Evolutionary conservation across 2,888 invertebrate species (phyloP), one percentile per base, ranked within the genome.

Genomic region (Epistrophella euchroma): DNA sequence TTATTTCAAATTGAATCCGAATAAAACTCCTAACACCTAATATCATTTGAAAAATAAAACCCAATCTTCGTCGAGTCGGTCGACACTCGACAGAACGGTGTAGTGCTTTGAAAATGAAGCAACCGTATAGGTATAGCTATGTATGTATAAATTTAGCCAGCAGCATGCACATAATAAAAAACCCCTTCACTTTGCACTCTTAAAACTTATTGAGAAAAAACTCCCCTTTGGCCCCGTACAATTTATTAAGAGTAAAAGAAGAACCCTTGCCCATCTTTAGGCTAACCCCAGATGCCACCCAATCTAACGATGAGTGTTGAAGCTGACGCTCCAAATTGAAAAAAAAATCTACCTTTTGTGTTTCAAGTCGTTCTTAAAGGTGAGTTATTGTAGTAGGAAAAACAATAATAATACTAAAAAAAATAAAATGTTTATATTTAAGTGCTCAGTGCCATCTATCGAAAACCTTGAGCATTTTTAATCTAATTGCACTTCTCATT

Each of bases 1-100:
- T 85, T 85, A 85, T 85, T 80, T 77, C 80, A 77, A 85, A 85
- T 85, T 80, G 85, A 85, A 80, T 85, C 76, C 73, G 64, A 85
- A 85, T 85, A 85, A 85, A 85, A 80, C 64, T 74, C 71, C 84
- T 71, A 71, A 80, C 85, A 85, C 85, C 80, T 85, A 85, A 85
- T 85, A 52, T 76, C 80, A 45, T 58, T 71, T 28, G n/a, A 55
- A 60, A 62, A 66, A 55, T 56, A 76, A 52, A 52, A 60, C 68
- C 45, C 64, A 52, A 76, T 77, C 55, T 50, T 62, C 37, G 10
- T 15, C 35, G 32, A 15, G 15, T 40, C 15, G 60, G 17, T 13
- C 47, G 58, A 6, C 19, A 25, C 2, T 2, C 9, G n/a, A 4
- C n/a, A 17, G n/a, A 6, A 10, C n/a, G 66, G 17, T 66, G 66